Evolutionary conservation across 1,140 invertebrate genomes (phyloP).

Genomic region (Rhagoletis pomonella): DNA sequence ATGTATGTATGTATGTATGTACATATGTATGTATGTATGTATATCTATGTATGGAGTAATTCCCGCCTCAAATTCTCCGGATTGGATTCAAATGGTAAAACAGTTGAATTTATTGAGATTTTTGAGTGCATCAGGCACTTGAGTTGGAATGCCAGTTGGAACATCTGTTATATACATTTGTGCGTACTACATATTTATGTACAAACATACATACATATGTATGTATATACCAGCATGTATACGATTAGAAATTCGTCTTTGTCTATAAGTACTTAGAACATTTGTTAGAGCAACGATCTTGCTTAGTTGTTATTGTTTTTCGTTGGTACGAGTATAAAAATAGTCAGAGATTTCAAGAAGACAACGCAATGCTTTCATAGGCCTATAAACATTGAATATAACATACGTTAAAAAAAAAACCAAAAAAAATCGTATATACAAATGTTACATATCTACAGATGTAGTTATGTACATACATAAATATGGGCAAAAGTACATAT

Average conservation of each 20-base stretch:
- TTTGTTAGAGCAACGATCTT: constrained; percentile 1
- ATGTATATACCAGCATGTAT: not conserved
- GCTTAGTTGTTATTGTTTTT: constrained; percentile 10
- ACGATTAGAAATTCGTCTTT: not conserved
- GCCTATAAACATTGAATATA: not conserved
- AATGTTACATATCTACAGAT: not conserved
- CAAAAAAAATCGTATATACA: not conserved
- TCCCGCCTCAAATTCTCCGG: not conserved
- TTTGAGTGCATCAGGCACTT: not conserved
- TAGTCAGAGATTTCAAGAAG: constrained; percentile 20
- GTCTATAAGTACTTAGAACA: not conserved
- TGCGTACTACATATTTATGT: not conserved
- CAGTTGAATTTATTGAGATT: constrained; percentile 34
- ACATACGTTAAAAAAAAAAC: not conserved
- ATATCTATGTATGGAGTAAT: too few relatives aligned
- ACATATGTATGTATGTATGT: too few relatives aligned
- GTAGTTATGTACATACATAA: not conserved
- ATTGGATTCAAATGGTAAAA: not conserved
- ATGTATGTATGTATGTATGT: too few relatives aligned
- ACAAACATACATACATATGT: not conserved
- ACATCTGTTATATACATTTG: constrained; percentile 12
- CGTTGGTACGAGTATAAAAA: constrained; percentile 4
- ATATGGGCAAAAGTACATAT: not conserved
- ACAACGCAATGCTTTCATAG: constrained; percentile 32
- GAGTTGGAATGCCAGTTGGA: constrained; percentile 18